These are phyloP conservation scores for Scolopax bukidnonensis DNA, from an alignment of 2,797 vertebrate genomes.

Conservation along the genomic window DNA sequence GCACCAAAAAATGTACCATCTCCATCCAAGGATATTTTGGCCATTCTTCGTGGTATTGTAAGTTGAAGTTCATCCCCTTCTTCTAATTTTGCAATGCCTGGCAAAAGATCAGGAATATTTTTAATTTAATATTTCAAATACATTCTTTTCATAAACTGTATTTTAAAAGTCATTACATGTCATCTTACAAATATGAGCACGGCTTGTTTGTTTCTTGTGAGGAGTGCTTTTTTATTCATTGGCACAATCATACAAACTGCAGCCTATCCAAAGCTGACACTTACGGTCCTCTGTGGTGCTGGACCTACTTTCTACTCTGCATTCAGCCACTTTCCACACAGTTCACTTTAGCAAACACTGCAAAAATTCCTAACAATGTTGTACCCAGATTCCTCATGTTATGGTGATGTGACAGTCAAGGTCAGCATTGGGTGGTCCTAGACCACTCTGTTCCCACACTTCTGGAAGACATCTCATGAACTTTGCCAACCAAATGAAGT, in stretches of 20 bases:
- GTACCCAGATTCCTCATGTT: not conserved
- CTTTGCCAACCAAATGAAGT: not conserved
- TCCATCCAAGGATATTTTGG: conserved; percentile 89
- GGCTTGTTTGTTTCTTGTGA: not conserved
- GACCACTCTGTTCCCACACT: not conserved
- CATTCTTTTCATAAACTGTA: not conserved
- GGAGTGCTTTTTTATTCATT: not conserved
- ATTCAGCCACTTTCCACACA: not conserved
- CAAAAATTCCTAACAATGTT: not conserved
- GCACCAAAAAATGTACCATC: conserved; percentile 94
- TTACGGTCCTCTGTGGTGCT: not conserved
- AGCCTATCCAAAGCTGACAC: not conserved
- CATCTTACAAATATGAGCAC: not conserved
- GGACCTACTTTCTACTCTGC: not conserved
- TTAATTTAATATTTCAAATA: not conserved
- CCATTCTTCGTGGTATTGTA: conserved; percentile 87
- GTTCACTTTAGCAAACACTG: not conserved
- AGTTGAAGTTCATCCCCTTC: conserved; percentile 91
- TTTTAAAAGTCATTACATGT: not conserved
- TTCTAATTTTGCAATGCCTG: conserved; percentile 94
- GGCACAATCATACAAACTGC: not conserved
- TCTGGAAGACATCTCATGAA: not conserved
- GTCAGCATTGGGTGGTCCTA: not conserved
- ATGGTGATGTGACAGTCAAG: not conserved
- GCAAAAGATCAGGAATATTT: conserved; percentile 33